Percentiles rank a stretch among this genome's conserved stretches.
These are phyloP conservation scores for Drosophila bocqueti DNA, from an alignment of 1,140 invertebrate genomes.

Conservation along the genomic window DNA sequence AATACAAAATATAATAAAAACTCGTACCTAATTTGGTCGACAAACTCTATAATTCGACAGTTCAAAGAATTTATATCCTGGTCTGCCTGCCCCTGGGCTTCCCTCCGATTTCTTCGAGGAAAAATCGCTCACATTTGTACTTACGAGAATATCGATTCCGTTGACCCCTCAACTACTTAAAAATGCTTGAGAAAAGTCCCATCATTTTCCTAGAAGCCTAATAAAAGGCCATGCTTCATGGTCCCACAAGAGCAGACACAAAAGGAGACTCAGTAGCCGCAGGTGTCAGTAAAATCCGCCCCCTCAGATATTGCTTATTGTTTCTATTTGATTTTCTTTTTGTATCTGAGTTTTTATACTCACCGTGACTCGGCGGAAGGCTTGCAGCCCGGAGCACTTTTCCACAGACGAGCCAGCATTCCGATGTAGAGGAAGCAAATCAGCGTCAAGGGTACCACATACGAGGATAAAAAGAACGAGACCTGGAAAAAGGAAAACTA, in stretches of 20 bases:
- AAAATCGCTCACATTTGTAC: conserved; percentile 7
- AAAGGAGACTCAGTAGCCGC: conserved; percentile 19
- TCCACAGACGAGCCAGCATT: conserved; percentile 95
- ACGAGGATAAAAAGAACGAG: conserved; percentile 93
- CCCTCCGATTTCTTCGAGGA: not conserved
- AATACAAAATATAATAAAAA: not conserved
- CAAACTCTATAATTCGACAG: no score
- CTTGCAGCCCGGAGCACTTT: conserved; percentile 91
- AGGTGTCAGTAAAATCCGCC: conserved; percentile 15
- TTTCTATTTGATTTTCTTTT: conserved; percentile 47
- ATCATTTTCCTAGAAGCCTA: conserved; percentile 40
- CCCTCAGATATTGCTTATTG: conserved; percentile 66
- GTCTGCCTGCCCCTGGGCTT: no score
- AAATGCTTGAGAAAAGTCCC: conserved; percentile 69
- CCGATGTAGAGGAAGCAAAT: conserved; percentile 96
- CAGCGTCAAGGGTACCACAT: conserved; percentile 93
- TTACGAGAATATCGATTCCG: conserved; percentile 15
- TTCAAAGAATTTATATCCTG: no score
- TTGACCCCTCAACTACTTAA: conserved; percentile 51
- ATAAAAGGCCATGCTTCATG: conserved; percentile 71
- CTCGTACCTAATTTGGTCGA: conserved; percentile 44
- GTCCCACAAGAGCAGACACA: conserved; percentile 25
- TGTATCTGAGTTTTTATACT: conserved; percentile 20
- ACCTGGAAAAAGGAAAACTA: conserved; percentile 86
- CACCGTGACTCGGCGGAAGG: conserved; percentile 87